Conservation (phyloP, 2,888 invertebrate species). For the Ellobium chinense region DNA sequence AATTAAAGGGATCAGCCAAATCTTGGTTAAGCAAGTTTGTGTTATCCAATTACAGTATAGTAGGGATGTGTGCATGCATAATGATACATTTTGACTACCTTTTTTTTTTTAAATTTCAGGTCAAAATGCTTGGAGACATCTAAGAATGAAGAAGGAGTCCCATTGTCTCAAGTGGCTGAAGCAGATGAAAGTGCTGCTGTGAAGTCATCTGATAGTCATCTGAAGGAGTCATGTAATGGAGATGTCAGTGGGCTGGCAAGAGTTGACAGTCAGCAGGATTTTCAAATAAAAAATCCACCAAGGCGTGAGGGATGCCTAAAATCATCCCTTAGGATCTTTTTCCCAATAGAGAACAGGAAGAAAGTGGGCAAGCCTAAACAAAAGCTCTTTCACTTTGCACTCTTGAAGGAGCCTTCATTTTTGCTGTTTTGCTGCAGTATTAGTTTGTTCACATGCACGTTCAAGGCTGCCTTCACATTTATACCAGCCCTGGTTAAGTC, state of each 20-base stretch:
- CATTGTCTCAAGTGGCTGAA: neutral
- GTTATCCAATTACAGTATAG: too few relatives aligned
- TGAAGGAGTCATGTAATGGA: too few relatives aligned
- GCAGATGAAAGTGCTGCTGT: neutral
- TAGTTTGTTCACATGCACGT: conserved; percentile 48
- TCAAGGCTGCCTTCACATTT: conserved; percentile 62
- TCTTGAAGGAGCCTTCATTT: conserved; percentile 51
- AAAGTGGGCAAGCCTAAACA: neutral
- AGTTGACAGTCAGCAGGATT: too few relatives aligned
- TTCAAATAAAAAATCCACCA: too few relatives aligned
- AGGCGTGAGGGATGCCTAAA: neutral
- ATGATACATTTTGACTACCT: too few relatives aligned
- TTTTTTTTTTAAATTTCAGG: too few relatives aligned
- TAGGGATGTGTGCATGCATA: too few relatives aligned
- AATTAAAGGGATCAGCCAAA: too few relatives aligned
- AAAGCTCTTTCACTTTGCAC: conserved; percentile 48
- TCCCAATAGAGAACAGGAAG: conserved; percentile 33
- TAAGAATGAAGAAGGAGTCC: neutral
- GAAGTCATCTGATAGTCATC: neutral
- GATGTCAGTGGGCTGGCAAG: too few relatives aligned
- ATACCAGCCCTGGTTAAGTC: conserved; percentile 65
- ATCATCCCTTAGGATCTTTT: conserved; percentile 34
- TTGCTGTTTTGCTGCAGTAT: conserved; percentile 53
- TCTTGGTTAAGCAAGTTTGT: too few relatives aligned
- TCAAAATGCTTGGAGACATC: too few relatives aligned